phyloP scores from a whole-genome alignment of 2,797 vertebrate genomes.

The Cossypha heuglini region DNA sequence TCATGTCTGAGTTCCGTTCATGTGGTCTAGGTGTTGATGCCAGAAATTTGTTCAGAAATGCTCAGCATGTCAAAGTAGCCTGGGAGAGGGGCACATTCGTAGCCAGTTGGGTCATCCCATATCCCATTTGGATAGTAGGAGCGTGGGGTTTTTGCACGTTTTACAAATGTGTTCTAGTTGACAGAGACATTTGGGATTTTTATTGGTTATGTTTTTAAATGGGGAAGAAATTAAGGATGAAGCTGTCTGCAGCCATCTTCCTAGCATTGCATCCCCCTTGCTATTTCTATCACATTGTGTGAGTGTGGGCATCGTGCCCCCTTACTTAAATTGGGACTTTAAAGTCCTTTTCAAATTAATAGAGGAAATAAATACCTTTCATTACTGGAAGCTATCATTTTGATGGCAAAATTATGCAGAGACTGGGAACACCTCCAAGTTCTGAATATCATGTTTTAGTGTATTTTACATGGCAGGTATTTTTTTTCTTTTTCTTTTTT shows the following conservation, averaged over 20 bases:
- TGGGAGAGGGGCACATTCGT: not conserved
- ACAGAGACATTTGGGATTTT: not conserved
- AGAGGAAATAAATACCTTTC: constrained; percentile 1
- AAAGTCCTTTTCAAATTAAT: not conserved
- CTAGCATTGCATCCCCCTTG: not conserved
- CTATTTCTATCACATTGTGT: rapidly evolving
- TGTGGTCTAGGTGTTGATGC: rapidly evolving
- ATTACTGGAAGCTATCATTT: not conserved
- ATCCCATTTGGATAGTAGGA: not conserved
- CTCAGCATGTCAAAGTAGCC: not conserved
- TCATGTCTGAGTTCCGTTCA: not conserved
- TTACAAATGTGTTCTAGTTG: not conserved
- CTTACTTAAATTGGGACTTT: not conserved
- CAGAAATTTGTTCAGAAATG: not conserved
- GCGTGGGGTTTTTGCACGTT: rapidly evolving
- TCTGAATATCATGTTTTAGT: constrained; percentile 3
- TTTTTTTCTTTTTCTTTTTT: not conserved
- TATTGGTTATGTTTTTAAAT: not conserved
- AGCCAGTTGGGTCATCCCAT: not conserved
- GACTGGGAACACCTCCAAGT: not conserved
- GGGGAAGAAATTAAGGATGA: not conserved
- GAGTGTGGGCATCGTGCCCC: not conserved
- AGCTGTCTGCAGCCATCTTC: not conserved
- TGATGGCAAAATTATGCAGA: not conserved
- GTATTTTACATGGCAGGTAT: not conserved